Evolutionary conservation across 1,140 invertebrate species (phyloP).

Genomic region (Aphaenogaster floridana): DNA sequence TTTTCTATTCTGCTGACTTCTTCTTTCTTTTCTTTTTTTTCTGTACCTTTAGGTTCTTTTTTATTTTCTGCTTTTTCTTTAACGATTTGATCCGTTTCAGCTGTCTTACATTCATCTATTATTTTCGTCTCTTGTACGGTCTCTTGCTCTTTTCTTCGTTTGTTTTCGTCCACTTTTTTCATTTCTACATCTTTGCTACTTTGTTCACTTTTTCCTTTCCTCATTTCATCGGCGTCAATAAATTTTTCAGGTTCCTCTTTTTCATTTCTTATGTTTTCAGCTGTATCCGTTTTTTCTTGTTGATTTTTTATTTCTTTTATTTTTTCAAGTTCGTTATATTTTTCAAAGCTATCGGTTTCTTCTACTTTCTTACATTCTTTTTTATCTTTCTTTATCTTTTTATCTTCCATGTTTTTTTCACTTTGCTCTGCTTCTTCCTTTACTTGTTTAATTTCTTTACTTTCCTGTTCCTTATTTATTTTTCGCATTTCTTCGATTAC

Average conservation of each 20-base stretch:
- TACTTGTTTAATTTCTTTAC: conserved; percentile 61
- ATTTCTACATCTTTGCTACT: background rate
- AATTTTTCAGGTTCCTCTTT: background rate
- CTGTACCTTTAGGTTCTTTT: conserved; percentile 39
- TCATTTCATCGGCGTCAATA: background rate
- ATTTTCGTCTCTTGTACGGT: conserved; percentile 55
- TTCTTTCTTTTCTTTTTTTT: conserved; percentile 69
- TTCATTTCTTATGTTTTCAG: background rate
- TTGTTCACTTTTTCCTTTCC: conserved; percentile 27
- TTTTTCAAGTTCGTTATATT: conserved; percentile 73
- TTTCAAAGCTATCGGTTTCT: conserved; percentile 24
- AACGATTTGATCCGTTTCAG: conserved; percentile 15
- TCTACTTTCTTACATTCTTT: conserved; percentile 43
- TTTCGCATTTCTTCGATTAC: conserved; percentile 28
- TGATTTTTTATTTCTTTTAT: conserved; percentile 71
- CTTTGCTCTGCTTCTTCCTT: conserved; percentile 53
- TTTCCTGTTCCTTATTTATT: background rate
- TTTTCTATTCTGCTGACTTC: conserved; percentile 11
- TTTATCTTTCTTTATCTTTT: conserved; percentile 31
- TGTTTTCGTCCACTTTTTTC: background rate
- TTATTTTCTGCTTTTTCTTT: conserved; percentile 55
- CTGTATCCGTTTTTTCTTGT: conserved; percentile 56
- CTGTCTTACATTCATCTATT: conserved; percentile 62
- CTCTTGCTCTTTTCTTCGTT: conserved; percentile 56
- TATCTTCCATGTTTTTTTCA: background rate